Base-by-base conservation (phyloP, 1,140 invertebrate genomes). In the Pantala flavescens region DNA sequence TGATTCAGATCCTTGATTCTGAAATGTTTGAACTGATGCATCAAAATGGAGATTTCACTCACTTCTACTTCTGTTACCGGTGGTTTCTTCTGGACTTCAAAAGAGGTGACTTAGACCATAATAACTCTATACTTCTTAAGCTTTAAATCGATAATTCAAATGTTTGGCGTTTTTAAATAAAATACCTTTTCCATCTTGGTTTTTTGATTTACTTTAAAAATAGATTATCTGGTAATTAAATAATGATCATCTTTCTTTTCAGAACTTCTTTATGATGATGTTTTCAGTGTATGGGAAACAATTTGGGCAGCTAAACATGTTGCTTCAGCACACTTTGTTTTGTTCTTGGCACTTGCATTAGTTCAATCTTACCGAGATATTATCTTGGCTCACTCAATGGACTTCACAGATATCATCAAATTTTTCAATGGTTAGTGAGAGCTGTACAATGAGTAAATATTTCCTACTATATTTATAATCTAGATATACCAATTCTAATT, bases 371-470 rank as follows among this genome's bases (percentile, higher is more conserved):
- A 98, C 82, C 83, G 96, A 73, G 95, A 97, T 80, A 94, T 98
- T 76, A 96, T 98, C 63, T 84, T 98, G 43, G 92, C 93, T 75
- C 97, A 98, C 83, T 89, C 91, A 78, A 98, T 98, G 95, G 95
- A 98, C 82, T 98, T 97, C 82, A 98, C 96, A 0, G 96, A 98
- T 83, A 96, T 98, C 78, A 98, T 98, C 80, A 97, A 97, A 82
- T 98, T 98, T 83, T 98, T 97, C 81, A 98, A 98, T 85, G 95
- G 94, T 96, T 83, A 84, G 83, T 82, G 49, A 36, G 24, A 71
- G 3, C 16, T 11, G 2, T 75, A 19, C 42, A 14, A 7, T 70
- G n/a, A 21, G 63, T 5, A 36, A 5, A 2, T 5, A 36, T 36
- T 36, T 36, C 9, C 28, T 5, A 9, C 2, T 36, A 36, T 36